Conservation (phyloP, 2,797 vertebrate species). For the Amblyraja radiata region DNA sequence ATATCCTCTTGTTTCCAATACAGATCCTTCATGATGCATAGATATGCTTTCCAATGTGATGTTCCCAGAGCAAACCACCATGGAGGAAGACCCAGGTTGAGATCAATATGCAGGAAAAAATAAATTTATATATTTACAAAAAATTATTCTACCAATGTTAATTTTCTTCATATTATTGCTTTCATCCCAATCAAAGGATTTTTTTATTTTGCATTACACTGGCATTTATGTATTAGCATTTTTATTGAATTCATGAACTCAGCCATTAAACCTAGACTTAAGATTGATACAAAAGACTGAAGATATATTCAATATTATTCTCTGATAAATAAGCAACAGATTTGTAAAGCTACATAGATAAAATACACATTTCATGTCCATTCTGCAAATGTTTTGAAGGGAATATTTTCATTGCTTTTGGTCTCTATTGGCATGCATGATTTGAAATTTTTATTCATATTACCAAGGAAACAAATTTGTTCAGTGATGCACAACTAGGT, state of each 20-base stretch:
- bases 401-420: not conserved
- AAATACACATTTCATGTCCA: not conserved
- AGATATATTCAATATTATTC: not conserved
- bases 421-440: conserved; percentile 45
- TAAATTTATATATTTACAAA: no score
- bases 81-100: not conserved
- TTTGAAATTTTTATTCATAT: conserved; percentile 51
- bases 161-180: not conserved
- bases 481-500: conserved; percentile 51
- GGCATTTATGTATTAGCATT: not conserved
- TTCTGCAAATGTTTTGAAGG: not conserved
- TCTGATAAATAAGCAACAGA: not conserved
- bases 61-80: not conserved
- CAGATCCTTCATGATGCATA: no score
- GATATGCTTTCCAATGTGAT: not conserved
- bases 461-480: conserved; percentile 58
- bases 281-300: not conserved
- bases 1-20: not conserved
- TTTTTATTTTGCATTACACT: not conserved
- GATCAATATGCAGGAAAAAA: not conserved
- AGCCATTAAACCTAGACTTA: not conserved
- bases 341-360: not conserved
- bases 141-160: not conserved
- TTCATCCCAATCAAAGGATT: not conserved
- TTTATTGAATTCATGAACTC: not conserved